Percentiles rank a stretch among this genome's conserved stretches.
Evolutionary conservation across 2,113 vertebrate genomes (phyloP).

Genomic region (Periophthalmodon schlosseri): DNA sequence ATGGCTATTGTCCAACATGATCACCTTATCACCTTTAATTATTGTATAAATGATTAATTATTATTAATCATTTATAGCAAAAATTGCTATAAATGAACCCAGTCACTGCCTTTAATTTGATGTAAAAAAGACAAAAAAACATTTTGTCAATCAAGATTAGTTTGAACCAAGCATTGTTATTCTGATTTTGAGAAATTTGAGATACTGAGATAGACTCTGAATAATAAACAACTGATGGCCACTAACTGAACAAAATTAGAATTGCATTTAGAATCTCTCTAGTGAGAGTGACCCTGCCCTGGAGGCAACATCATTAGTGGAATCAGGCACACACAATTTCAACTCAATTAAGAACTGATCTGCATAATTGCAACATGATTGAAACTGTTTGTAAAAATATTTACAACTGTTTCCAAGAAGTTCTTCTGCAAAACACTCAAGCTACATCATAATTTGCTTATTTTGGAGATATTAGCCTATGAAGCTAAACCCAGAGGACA

Average conservation of each 20-base stretch:
- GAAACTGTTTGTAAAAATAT: background rate
- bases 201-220: background rate
- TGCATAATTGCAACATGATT: constrained; percentile 7
- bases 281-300: background rate
- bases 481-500: background rate
- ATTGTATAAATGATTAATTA: too few species aligned
- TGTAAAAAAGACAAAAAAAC: background rate
- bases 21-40: too few species aligned
- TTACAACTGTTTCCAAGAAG: background rate
- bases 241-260: constrained; percentile 3
- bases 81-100: background rate
- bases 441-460: background rate
- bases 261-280: background rate
- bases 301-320: constrained; percentile 9
- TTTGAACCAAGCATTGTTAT: background rate
- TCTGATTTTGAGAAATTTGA: background rate
- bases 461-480: background rate
- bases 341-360: constrained; percentile 2
- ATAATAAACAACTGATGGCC: constrained; percentile 4
- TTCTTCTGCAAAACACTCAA: background rate
- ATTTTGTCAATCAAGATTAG: background rate
- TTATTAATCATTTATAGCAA: too few species aligned
- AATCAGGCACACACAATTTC: constrained; percentile 8
- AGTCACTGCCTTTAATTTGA: background rate
- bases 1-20: too few species aligned